Base-by-base conservation (phyloP, 1,140 invertebrate genomes). In the Neocloeon triangulifer region DNA sequence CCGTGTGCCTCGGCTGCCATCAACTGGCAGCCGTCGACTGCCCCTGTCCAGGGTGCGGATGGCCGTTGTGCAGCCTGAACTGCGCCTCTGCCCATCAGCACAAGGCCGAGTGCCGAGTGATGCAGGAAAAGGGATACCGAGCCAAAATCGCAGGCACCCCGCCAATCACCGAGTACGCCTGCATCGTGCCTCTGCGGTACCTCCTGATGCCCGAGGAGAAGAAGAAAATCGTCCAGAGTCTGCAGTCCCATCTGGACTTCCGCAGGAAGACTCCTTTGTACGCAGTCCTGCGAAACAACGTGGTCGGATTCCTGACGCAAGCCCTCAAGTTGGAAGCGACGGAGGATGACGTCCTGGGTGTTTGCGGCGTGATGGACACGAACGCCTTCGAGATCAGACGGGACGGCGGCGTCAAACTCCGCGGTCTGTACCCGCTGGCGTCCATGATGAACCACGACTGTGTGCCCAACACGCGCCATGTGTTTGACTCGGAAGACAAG, bases 361-460 rank as follows among this genome's bases (percentile, higher is more conserved):
- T 69, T 4, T 66, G 67, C 20, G 69, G 61, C 2, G 66, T 71
- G 34, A 55, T 72, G 34, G 67, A 73, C 38, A 70, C 67, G 2
- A 75, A 76, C 40, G 51, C 66, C 10, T 73, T 49, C 36, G 47
- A 49, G 27, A 18, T 29, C 14, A 29, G 14, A 18, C 10, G 13
- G 3, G 27, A 9, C 5, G 13, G 13, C 10, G n/a, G 35, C 23
- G 55, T 61, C 18, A 62, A 61, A 41, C 48, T 71, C 19, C 57
- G 72, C 37, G 76, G 72, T 2, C 49, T 84, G 4, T 82, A 73
- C 49, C 72, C 75, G 3, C 48, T 75, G 13, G 64, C 69, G 1
- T 64, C 69, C 10, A 50, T 81, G 19, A 61, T 78, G 45, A 78
- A 80, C 49, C 77, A 82, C 43, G 60, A 56, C 19, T 84, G 79